Evolutionary conservation across 2,888 invertebrate species (phyloP), one percentile per base, ranked within the genome.

Genomic region (Amiota minor): DNA sequence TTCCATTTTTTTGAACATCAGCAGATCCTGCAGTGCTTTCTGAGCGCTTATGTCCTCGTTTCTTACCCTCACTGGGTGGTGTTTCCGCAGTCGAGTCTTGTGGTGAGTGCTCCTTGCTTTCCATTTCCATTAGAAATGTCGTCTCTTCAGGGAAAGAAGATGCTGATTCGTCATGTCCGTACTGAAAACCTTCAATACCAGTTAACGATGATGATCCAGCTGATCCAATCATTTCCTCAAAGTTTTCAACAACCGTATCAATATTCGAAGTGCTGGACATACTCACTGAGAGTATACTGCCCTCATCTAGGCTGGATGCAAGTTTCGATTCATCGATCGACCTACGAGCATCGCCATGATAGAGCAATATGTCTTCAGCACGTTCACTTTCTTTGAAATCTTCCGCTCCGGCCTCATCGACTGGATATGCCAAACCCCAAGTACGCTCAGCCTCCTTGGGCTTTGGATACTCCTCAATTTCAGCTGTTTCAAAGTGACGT

Each of bases 231-330:
- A 89, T 79, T 64, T 89, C 88, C 16, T 88, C 89, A 65, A 88
- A 85, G 73, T 89, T 89, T 69, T 90, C 89, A 0, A 90, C 87
- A 45, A 90, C 89, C 0, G 90, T 90, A 20, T 89, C 89, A n/a
- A 89, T 84, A 71, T 92, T 92, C 1, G 92, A 92, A 45, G 92
- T 91, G 82, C 92, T 92, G 0, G 92, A 92, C 78, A 92, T 88
- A 81, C 92, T 92, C 71, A 92, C 90, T 46, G 92, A 92, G 9
- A 92, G 82, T 59, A 92, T 89, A 79, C 92, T 92, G 1, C 91
- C 92, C 65, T 93, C 93, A 76, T 92, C 92, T 59, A 92, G 79
- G 81, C 92, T 92, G 0, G 92, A 92, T 6, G 91, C 91, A 72
- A 91, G 88, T 79, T 90, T 88, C 35, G 91, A 78, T 62, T 92